phyloP scores from a whole-genome alignment of 2,113 vertebrate genomes.

The Carettochelys insculpta region DNA sequence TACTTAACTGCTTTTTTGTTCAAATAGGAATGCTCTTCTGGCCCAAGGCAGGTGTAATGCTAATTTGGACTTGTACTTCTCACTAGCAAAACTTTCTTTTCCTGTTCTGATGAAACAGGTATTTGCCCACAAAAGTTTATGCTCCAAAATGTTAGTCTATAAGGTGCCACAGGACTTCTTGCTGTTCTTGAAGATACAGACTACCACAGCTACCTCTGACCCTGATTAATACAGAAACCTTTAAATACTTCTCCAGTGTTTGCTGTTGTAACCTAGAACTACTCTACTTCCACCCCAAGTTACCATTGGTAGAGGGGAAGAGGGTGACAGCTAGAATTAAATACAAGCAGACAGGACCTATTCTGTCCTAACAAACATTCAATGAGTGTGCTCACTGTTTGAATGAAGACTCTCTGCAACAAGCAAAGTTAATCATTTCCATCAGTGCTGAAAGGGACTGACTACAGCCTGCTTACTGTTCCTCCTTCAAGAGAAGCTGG shows the following conservation, averaged over 20 bases:
- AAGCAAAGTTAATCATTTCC: background rate
- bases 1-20: no score
- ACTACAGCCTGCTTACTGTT: background rate
- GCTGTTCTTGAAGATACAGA: no score
- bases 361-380: background rate
- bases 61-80: background rate
- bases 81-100: fast-evolving
- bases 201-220: no score
- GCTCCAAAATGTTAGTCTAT: no score
- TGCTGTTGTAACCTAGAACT: background rate
- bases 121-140: no score
- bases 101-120: no score
- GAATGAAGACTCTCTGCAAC: background rate
- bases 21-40: fast-evolving
- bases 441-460: no score
- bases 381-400: background rate
- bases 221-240: no score
- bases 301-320: no score
- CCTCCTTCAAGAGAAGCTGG: background rate
- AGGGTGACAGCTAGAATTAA: background rate
- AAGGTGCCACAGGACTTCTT: no score
- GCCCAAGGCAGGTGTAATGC: background rate
- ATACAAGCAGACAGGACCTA: background rate
- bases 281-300: background rate
- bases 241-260: background rate